Percentiles rank a stretch among this genome's conserved stretches.
phyloP scores from a whole-genome alignment of 2,113 vertebrate species.

The Chloebia gouldiae region DNA sequence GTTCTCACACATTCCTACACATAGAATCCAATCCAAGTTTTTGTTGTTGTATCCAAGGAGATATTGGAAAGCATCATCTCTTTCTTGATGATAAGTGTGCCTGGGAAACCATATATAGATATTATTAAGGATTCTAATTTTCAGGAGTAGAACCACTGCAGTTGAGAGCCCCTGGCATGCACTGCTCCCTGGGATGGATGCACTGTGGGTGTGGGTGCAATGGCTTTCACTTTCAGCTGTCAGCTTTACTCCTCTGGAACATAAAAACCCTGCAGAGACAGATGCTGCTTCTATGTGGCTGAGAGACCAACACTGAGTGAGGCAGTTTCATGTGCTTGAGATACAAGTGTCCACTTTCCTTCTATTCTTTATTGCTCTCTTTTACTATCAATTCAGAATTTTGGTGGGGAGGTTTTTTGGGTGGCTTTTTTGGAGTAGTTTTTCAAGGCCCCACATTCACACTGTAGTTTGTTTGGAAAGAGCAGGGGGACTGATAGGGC shows the following conservation, averaged over 20 bases:
- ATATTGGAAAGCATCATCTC: neutral
- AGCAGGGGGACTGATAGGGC: neutral
- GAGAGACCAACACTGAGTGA: neutral
- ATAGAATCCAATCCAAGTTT: neutral
- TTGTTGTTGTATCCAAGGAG: neutral
- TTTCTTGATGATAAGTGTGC: neutral
- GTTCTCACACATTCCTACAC: neutral
- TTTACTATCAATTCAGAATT: neutral
- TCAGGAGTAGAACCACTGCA: neutral
- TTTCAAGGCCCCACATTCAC: neutral
- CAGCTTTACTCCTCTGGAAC: neutral
- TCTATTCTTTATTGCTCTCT: neutral
- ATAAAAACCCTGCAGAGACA: neutral
- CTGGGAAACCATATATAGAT: neutral
- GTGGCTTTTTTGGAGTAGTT: neutral
- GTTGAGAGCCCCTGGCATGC: fast-evolving
- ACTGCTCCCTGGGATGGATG: neutral
- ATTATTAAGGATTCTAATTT: neutral
- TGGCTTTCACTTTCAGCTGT: neutral
- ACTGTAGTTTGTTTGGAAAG: neutral
- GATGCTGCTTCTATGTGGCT: neutral
- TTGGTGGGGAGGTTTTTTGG: neutral
- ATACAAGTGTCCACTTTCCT: fast-evolving
- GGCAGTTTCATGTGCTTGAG: neutral
- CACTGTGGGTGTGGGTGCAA: too few species aligned